Evolutionary conservation across 2,888 invertebrate genomes (phyloP), one percentile per base, ranked within the genome.

Genomic region (Oscheius onirici): DNA sequence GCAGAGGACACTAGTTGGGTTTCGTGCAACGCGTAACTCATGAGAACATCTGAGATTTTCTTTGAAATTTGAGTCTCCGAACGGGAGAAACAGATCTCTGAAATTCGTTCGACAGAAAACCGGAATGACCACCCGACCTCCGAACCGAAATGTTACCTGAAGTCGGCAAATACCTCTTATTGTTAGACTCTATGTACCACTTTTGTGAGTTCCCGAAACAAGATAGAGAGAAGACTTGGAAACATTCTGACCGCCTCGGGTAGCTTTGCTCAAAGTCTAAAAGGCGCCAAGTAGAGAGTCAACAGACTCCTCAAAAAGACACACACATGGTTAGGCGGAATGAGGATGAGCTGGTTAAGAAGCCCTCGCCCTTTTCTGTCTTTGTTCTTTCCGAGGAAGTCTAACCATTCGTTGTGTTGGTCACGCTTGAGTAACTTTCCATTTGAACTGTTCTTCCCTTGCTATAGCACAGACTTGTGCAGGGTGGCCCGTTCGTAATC

Each of bases 231-330:
- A n/a, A n/a, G 34, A 34, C 34, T 34, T 34, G 13, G 24, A 52
- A 52, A 8, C 52, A 52, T 52, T 17, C 22, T 52, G 26, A 52
- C 52, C 52, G 20, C 13, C 22, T 52, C 52, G 20, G 34, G 34
- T 34, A 5, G 22, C n/a, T 24, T 52, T 52, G 52, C 22, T 52
- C 52, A 52, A 52, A 24, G 26, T 52, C 26, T 52, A 34, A 34
- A 58, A 58, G 58, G 41, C 58, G 58, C 41, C 13, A 40, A 58
- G 58, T 58, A 58, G 58, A n/a, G n/a, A 58, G 58, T 58, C 58
- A 58, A 58, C 58, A 55, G 11, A 26, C 20, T 28, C 26, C 54
- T n/a, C 28, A 55, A 55, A 55, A 10, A 28, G 26, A 34, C 54
- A 58, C 41, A n/a, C n/a, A 58, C 28, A 58, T 58, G 58, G 58